Evolutionary conservation across 2,113 vertebrate genomes (phyloP).

Genomic region (Desmodus rotundus): DNA sequence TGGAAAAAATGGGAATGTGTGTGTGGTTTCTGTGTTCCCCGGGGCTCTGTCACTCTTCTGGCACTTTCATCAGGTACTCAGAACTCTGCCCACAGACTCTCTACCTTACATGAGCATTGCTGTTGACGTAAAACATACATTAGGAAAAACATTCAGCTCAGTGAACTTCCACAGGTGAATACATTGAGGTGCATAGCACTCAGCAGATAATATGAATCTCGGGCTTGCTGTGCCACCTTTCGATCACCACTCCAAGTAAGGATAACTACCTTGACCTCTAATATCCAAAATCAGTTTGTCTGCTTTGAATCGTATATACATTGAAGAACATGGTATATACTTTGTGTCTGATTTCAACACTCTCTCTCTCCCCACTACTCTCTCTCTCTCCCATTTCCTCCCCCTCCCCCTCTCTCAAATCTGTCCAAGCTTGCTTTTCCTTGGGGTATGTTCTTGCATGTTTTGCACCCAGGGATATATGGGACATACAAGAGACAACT

Average conservation of each 20-base stretch:
- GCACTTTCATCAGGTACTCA: background rate
- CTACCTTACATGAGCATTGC: background rate
- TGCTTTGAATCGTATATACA: background rate
- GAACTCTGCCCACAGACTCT: background rate
- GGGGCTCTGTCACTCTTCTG: background rate
- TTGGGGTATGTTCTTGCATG: background rate
- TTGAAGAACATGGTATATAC: background rate
- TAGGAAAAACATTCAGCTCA: background rate
- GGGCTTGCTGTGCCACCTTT: background rate
- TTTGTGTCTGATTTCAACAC: constrained; percentile 25
- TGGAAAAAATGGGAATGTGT: background rate
- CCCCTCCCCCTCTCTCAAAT: background rate
- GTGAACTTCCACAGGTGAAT: background rate
- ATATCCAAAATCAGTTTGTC: background rate
- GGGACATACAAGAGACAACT: background rate
- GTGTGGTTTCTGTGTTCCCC: background rate
- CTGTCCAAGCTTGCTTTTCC: background rate
- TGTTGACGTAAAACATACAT: background rate
- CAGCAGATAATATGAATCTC: background rate
- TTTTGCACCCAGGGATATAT: background rate
- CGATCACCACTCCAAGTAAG: background rate
- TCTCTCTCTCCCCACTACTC: background rate
- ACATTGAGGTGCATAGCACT: background rate
- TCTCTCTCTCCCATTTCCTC: background rate
- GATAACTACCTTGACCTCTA: background rate